Evolutionary conservation across 37 sponge, comb jelly and placozoan species (phyloP).

Genomic region (Agelas oroides): DNA sequence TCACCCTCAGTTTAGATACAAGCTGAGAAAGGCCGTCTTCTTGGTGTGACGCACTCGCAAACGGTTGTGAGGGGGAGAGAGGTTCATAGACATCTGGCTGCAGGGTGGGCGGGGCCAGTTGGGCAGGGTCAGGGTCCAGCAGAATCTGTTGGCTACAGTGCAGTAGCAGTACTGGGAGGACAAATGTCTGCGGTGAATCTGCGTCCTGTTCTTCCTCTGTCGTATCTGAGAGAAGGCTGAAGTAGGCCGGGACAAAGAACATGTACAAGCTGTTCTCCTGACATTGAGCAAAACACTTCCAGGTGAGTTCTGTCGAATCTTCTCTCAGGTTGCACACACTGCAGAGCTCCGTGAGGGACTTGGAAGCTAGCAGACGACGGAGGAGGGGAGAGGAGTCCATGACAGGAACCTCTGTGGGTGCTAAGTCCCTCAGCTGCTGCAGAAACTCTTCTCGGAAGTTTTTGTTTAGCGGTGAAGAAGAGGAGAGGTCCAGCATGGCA

Average conservation of each 20-base stretch:
- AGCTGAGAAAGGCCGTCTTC: not conserved
- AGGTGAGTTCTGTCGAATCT: not conserved
- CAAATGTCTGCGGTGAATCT: not conserved
- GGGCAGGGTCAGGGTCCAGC: constrained; percentile 26
- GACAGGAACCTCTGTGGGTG: constrained; percentile 26
- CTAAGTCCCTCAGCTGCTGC: not conserved
- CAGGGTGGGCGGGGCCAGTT: not conserved
- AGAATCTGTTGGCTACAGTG: not conserved
- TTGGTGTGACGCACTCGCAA: not conserved
- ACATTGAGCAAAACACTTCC: constrained; percentile 35
- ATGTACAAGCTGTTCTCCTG: constrained; percentile 33
- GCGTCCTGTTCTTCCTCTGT: not conserved
- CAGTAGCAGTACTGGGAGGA: constrained; percentile 41
- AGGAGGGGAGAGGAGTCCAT: constrained; percentile 4
- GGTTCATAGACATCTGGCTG: not conserved
- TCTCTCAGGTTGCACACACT: not conserved
- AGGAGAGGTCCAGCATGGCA: not conserved
- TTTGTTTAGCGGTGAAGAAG: constrained; percentile 45
- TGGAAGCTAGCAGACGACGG: not conserved
- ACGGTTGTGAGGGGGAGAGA: not conserved
- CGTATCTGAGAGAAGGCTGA: not conserved
- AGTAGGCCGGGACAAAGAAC: constrained; percentile 26
- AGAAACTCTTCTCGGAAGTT: constrained; percentile 3
- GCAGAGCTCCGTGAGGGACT: constrained; percentile 5
- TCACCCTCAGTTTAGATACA: not conserved